phyloP scores from a whole-genome alignment of 1,140 invertebrate species.

The Oncopeltus fasciatus region DNA sequence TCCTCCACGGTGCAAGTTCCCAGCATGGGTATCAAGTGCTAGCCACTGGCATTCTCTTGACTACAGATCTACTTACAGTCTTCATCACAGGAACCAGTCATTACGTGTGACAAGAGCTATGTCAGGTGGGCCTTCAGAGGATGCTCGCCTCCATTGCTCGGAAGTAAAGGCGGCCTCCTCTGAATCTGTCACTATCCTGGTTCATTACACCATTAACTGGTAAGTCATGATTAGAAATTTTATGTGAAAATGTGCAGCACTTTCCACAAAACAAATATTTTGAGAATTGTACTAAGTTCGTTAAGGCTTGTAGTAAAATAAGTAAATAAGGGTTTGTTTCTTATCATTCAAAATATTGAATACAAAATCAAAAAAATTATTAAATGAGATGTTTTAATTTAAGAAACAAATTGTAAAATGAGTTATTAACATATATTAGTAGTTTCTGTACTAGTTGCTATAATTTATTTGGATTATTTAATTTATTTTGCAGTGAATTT shows the following conservation, averaged over 20 bases:
- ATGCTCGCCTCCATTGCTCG: slow-evolving; percentile 11
- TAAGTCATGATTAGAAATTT: neutral
- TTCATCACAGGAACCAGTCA: slow-evolving; percentile 48
- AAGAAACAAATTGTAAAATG: too few relatives aligned
- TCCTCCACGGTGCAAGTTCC: slow-evolving; percentile 44
- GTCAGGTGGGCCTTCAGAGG: slow-evolving; percentile 9
- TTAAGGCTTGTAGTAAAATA: too few relatives aligned
- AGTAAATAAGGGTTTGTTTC: too few relatives aligned
- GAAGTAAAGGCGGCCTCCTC: slow-evolving; percentile 10
- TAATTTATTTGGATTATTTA: too few relatives aligned
- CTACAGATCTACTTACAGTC: slow-evolving; percentile 46
- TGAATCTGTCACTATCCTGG: slow-evolving; percentile 9
- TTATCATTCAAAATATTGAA: too few relatives aligned
- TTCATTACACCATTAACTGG: slow-evolving; percentile 18
- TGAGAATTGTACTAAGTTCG: too few relatives aligned
- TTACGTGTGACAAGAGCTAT: slow-evolving; percentile 38
- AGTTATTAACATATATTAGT: too few relatives aligned
- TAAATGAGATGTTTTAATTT: too few relatives aligned
- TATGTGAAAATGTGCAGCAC: slow-evolving; percentile 14
- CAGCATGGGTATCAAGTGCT: slow-evolving; percentile 46
- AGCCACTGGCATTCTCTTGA: slow-evolving; percentile 57
- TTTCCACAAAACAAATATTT: too few relatives aligned
- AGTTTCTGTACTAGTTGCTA: too few relatives aligned
- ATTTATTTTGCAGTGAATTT: too few relatives aligned
- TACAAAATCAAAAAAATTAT: too few relatives aligned